Evolutionary conservation across 2,888 invertebrate species (phyloP).

Genomic region (Criorhina ranunculi): DNA sequence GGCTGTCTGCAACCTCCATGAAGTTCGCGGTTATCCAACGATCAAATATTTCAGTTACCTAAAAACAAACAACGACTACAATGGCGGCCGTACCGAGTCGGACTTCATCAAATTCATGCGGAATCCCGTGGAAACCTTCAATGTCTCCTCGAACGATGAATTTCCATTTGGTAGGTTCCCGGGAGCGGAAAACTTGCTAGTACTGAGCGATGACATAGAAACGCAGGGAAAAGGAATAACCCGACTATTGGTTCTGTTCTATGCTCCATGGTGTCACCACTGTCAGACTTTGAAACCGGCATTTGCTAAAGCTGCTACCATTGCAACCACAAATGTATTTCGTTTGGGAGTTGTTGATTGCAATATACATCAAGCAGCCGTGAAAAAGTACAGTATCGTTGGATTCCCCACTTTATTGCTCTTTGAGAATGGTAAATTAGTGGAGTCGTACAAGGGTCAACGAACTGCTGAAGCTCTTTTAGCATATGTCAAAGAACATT

Average conservation of each 20-base stretch:
- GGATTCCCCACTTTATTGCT: slow-evolving; percentile 89
- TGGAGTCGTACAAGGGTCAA: slow-evolving; percentile 87
- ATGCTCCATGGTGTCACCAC: slow-evolving; percentile 93
- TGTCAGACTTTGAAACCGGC: slow-evolving; percentile 89
- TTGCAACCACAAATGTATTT: slow-evolving; percentile 79
- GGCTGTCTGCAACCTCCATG: slow-evolving; percentile 88
- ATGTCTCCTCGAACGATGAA: slow-evolving; percentile 77
- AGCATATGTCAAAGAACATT: slow-evolving; percentile 47
- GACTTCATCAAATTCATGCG: slow-evolving; percentile 82
- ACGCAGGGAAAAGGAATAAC: slow-evolving; percentile 90
- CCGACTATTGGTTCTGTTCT: slow-evolving; percentile 93
- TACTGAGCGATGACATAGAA: slow-evolving; percentile 89
- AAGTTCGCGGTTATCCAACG: slow-evolving; percentile 93
- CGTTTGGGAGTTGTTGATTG: slow-evolving; percentile 88
- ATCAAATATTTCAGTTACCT: slow-evolving; percentile 94
- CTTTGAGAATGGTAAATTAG: slow-evolving; percentile 85
- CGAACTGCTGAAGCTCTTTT: slow-evolving; percentile 86
- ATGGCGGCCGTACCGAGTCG: slow-evolving; percentile 89
- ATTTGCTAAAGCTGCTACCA: slow-evolving; percentile 86
- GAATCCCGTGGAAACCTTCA: slow-evolving; percentile 61
- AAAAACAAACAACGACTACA: slow-evolving; percentile 88
- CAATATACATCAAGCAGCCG: slow-evolving; percentile 86
- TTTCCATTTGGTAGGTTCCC: slow-evolving; percentile 83
- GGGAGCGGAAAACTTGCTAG: slow-evolving; percentile 83
- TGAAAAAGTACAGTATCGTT: slow-evolving; percentile 87